These are phyloP conservation scores for Meles meles DNA, from an alignment of 2,113 vertebrate genomes.

Conservation along the genomic window DNA sequence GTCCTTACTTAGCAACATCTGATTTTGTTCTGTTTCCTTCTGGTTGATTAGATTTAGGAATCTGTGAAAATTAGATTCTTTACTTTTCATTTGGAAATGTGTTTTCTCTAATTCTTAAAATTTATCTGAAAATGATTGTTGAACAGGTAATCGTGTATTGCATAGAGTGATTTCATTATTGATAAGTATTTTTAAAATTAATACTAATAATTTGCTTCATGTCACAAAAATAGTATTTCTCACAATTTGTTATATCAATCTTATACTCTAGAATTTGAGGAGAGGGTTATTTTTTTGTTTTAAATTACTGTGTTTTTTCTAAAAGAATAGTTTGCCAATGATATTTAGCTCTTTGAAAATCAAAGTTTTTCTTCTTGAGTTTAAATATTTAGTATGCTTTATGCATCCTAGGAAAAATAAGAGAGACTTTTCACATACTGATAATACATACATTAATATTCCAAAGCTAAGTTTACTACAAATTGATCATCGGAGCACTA, in stretches of 20 bases:
- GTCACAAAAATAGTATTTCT: neutral
- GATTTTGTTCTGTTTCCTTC: neutral
- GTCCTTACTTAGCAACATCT: neutral
- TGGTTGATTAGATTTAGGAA: neutral
- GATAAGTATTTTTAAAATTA: neutral
- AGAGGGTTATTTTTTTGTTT: neutral
- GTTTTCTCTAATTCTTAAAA: neutral
- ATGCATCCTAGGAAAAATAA: neutral
- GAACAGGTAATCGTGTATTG: neutral
- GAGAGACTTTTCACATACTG: neutral
- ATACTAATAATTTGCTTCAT: neutral
- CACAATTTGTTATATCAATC: neutral
- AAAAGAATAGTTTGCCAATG: neutral
- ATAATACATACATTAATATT: constrained; percentile 49
- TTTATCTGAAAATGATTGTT: neutral
- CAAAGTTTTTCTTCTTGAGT: neutral
- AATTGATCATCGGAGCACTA: neutral
- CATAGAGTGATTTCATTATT: neutral
- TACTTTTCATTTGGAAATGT: neutral
- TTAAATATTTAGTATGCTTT: constrained; percentile 46
- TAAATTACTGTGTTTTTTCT: neutral
- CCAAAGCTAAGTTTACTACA: neutral
- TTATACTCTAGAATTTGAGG: neutral
- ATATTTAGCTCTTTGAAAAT: constrained; percentile 33
- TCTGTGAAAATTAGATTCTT: neutral